Evolutionary conservation across 2,888 invertebrate genomes (phyloP).

Genomic region (Cetonia aurata): DNA sequence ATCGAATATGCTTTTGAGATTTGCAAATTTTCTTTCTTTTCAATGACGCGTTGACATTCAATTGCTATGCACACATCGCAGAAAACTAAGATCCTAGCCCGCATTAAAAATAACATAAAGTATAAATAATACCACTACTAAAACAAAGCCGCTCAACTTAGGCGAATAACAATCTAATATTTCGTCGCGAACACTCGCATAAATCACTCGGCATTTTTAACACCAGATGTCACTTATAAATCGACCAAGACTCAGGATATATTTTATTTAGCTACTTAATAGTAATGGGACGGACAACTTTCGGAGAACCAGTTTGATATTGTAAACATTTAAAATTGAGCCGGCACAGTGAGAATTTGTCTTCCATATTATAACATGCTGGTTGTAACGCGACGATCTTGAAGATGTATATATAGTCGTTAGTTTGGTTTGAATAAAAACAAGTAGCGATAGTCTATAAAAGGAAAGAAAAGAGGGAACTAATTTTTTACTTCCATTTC

Average conservation of each 20-base stretch:
- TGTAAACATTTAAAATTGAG: conserved; percentile 5
- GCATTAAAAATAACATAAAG: conserved; percentile 27
- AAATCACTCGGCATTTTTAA: conserved; percentile 28
- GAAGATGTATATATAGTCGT: background rate
- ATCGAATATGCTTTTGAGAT: too few species aligned
- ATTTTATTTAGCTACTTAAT: conserved; percentile 10
- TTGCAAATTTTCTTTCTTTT: too few species aligned
- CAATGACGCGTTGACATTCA: too few species aligned
- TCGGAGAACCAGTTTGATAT: conserved; percentile 14
- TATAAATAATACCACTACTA: background rate
- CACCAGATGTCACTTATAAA: conserved; percentile 28
- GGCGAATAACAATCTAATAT: conserved; percentile 36
- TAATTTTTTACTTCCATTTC: conserved; percentile 18
- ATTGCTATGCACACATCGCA: conserved; percentile 10
- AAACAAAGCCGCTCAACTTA: conserved; percentile 27
- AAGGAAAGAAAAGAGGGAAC: background rate
- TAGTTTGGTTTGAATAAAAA: conserved; percentile 8
- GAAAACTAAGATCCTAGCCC: conserved; percentile 16
- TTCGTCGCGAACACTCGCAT: conserved; percentile 19
- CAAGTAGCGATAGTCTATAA: conserved; percentile 11
- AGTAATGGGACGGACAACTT: conserved; percentile 2
- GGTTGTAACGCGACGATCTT: background rate
- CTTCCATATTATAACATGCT: too few species aligned
- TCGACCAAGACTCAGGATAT: conserved; percentile 2
- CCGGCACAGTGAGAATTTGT: too few species aligned